Evolutionary conservation across 2,888 invertebrate genomes (phyloP).

Genomic region (Hoplodrina blanda): DNA sequence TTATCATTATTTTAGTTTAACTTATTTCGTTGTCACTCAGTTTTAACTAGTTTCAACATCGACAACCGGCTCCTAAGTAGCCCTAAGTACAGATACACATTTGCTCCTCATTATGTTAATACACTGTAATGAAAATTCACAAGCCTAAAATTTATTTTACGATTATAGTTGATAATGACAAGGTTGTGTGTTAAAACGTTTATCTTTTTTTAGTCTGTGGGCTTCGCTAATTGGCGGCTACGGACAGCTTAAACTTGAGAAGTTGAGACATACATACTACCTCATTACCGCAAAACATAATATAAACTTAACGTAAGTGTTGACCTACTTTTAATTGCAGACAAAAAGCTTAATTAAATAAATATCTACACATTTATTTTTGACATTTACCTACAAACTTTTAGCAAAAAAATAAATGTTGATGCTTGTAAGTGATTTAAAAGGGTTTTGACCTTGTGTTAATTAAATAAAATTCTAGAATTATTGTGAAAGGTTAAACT

Average conservation of each 20-base stretch:
- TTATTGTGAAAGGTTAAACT: neutral
- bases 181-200: conserved; percentile 34
- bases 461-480: neutral
- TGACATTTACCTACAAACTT: conserved; percentile 42
- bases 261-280: conserved; percentile 25
- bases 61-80: conserved; percentile 11
- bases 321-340: conserved; percentile 50
- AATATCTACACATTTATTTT: conserved; percentile 31
- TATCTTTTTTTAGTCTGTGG: conserved; percentile 30
- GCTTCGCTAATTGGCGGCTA: conserved; percentile 42
- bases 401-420: conserved; percentile 6
- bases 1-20: too few species aligned
- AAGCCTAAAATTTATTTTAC: conserved; percentile 49
- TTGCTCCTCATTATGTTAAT: conserved; percentile 43
- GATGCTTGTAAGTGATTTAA: conserved; percentile 4
- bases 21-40: neutral
- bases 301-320: conserved; percentile 36
- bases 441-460: neutral
- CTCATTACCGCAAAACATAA: conserved; percentile 44
- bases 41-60: conserved; percentile 11
- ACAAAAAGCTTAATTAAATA: conserved; percentile 21
- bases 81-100: conserved; percentile 32
- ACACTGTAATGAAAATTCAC: conserved; percentile 39
- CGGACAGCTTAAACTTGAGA: conserved; percentile 37
- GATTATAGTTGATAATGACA: conserved; percentile 58